phyloP scores from a whole-genome alignment of 2,113 vertebrate species.

The Pteropus alecto region DNA sequence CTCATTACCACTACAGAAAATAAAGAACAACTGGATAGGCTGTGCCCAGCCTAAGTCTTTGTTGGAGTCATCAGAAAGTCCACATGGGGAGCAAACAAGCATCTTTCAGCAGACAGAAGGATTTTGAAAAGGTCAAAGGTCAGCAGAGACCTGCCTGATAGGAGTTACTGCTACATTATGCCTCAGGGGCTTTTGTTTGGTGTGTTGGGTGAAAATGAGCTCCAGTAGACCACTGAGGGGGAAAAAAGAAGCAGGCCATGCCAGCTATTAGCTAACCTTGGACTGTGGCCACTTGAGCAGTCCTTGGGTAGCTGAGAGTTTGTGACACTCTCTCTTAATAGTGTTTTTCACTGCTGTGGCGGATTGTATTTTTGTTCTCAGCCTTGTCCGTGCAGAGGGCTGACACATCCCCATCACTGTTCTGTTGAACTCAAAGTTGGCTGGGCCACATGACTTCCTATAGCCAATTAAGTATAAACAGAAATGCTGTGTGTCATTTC shows the following conservation, averaged over 20 bases:
- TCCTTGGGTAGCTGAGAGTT: neutral
- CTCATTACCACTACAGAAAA: neutral
- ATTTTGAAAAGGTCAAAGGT: slow-evolving; percentile 16
- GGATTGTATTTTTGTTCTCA: neutral
- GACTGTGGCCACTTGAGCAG: neutral
- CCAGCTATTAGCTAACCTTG: neutral
- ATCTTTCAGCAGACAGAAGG: slow-evolving; percentile 20
- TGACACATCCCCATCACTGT: neutral
- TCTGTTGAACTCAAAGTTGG: slow-evolving; percentile 13
- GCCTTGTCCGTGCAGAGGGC: neutral
- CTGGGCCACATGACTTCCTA: neutral
- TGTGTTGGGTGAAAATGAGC: slow-evolving; percentile 12
- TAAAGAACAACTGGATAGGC: neutral
- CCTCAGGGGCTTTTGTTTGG: neutral
- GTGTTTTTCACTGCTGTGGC: neutral
- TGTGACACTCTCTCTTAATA: neutral
- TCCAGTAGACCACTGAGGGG: neutral
- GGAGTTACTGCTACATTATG: neutral
- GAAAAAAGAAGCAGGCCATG: neutral
- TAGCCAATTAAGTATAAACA: slow-evolving; percentile 2
- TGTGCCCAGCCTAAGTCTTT: neutral
- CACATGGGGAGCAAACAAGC: neutral
- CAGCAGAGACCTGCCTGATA: neutral
- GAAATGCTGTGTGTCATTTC: slow-evolving; percentile 11
- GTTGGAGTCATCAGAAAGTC: slow-evolving; percentile 12